These are phyloP conservation scores for Hartigia nigra DNA, from an alignment of 2,888 invertebrate species.

Conservation along the genomic window DNA sequence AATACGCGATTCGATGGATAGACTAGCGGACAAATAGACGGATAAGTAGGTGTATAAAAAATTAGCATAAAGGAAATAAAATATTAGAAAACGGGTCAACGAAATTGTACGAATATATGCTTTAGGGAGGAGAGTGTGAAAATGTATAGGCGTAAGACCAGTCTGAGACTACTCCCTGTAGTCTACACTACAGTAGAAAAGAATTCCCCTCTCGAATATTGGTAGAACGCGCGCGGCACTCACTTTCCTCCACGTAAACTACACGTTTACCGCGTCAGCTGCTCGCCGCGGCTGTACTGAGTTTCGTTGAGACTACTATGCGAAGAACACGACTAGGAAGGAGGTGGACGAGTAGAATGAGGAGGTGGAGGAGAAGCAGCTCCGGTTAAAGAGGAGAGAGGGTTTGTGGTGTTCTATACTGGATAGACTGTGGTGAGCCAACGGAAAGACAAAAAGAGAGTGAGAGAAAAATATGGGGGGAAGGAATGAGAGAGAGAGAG, in stretches of 20 bases:
- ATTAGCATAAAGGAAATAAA: neutral
- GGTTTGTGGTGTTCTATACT: neutral
- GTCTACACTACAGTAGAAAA: neutral
- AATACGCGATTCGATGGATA: neutral
- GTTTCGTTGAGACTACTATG: slow-evolving; percentile 23
- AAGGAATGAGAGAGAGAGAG: slow-evolving; percentile 28
- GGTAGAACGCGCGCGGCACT: neutral
- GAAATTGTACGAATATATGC: neutral
- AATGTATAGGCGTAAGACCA: neutral
- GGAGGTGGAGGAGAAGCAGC: slow-evolving; percentile 10
- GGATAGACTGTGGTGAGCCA: neutral
- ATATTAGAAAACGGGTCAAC: neutral
- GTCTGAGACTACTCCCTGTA: neutral
- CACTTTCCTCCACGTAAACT: slow-evolving; percentile 13
- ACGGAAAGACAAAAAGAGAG: slow-evolving; percentile 25
- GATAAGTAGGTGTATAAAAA: neutral
- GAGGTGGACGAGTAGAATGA: slow-evolving; percentile 1
- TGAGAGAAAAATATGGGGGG: slow-evolving; percentile 30
- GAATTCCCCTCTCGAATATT: neutral
- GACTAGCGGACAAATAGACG: neutral
- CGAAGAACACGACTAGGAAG: slow-evolving; percentile 22
- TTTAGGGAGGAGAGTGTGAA: neutral
- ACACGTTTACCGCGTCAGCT: slow-evolving; percentile 55
- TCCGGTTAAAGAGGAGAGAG: neutral
- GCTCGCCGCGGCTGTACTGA: slow-evolving; percentile 61